Evolutionary conservation across 2,888 invertebrate genomes (phyloP).

Genomic region (Merodon equestris): DNA sequence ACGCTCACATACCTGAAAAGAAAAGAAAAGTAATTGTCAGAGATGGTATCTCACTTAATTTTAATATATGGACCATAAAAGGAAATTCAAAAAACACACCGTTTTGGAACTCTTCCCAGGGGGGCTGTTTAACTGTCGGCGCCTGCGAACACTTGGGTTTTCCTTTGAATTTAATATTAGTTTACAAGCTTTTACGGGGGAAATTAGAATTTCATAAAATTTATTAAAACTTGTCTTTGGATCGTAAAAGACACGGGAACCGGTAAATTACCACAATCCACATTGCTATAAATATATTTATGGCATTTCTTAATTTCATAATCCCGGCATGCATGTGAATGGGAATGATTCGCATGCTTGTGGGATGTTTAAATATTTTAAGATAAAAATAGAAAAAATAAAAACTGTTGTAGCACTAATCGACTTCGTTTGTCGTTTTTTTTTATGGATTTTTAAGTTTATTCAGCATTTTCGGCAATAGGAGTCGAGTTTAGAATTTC

Average conservation of each 20-base stretch:
- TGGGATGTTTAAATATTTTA: not conserved
- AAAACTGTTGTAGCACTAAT: slow-evolving; percentile 37
- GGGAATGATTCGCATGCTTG: not conserved
- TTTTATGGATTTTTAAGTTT: slow-evolving; percentile 36
- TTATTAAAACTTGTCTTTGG: slow-evolving; percentile 26
- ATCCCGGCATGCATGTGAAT: slow-evolving; percentile 1
- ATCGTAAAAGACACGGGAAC: slow-evolving; percentile 29
- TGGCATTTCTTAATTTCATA: slow-evolving; percentile 30
- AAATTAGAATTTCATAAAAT: slow-evolving; percentile 42
- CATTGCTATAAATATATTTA: slow-evolving; percentile 2
- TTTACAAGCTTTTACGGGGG: slow-evolving; percentile 21
- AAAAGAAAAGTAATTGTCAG: not conserved
- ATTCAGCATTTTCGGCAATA: slow-evolving; percentile 6
- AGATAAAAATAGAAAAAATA: no score
- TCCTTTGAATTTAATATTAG: no score
- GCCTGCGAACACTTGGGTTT: no score
- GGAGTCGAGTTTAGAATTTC: slow-evolving; percentile 26
- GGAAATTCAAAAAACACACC: no score
- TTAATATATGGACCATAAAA: no score
- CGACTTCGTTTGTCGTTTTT: slow-evolving; percentile 23
- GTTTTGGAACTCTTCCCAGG: no score
- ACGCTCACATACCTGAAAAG: slow-evolving; percentile 42
- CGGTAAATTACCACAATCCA: slow-evolving; percentile 32
- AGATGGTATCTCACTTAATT: not conserved
- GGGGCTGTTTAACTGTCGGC: slow-evolving; percentile 6